Conservation (phyloP, 2,797 vertebrate genomes). For the Pseudochaenichthys georgianus region DNA sequence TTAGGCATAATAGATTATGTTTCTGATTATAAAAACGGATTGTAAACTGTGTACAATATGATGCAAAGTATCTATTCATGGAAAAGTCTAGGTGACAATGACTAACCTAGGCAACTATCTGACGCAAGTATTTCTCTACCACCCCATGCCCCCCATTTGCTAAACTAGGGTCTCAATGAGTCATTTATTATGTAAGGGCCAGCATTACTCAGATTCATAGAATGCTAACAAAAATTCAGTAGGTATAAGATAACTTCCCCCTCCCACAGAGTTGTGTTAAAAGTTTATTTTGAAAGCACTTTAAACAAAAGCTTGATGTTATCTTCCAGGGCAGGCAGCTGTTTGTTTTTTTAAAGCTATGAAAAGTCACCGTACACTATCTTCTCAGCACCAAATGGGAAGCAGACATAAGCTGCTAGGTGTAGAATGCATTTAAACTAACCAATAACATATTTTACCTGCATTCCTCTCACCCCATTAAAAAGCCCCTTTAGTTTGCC, state of each 20-base stretch:
- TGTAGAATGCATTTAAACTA: background rate
- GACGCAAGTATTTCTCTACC: conserved; percentile 16
- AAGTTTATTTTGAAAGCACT: background rate
- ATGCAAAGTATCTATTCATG: conserved; percentile 4
- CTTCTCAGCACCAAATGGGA: background rate
- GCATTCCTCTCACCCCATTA: background rate
- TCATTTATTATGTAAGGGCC: conserved; percentile 47
- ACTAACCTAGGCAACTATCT: conserved; percentile 54
- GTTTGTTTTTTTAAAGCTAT: background rate
- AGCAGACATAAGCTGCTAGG: background rate
- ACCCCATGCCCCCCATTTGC: background rate
- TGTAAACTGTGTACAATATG: conserved; percentile 6
- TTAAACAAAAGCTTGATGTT: background rate
- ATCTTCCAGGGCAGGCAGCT: background rate
- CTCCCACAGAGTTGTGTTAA: background rate
- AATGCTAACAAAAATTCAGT: conserved; percentile 29
- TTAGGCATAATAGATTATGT: background rate
- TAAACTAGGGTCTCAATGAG: conserved; percentile 33
- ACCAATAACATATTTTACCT: background rate
- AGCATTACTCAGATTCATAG: conserved; percentile 41
- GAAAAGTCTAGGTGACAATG: conserved; percentile 1
- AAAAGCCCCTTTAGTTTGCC: background rate
- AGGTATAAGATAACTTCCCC: background rate
- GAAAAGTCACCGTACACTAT: background rate
- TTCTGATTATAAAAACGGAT: background rate